These are phyloP conservation scores for Hirtodrosophila confusa DNA, from an alignment of 2,888 invertebrate species.

Conservation along the genomic window DNA sequence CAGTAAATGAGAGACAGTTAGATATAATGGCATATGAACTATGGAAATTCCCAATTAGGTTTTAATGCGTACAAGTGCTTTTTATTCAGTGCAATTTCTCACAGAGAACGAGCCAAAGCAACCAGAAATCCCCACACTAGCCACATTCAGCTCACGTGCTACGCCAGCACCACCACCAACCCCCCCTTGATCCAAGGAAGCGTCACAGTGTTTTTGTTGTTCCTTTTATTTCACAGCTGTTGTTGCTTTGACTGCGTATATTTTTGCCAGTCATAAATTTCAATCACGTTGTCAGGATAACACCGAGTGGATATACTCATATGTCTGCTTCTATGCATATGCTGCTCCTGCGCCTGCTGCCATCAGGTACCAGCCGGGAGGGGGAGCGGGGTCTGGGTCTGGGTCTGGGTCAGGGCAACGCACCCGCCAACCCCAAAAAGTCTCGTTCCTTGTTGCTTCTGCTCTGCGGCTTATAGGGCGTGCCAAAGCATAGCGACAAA, in stretches of 20 bases:
- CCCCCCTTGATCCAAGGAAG: slow-evolving; percentile 9
- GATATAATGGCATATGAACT: slow-evolving; percentile 75
- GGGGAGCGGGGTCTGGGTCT: neutral
- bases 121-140: slow-evolving; percentile 13
- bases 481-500: slow-evolving; percentile 54
- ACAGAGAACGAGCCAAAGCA: slow-evolving; percentile 38
- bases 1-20: slow-evolving; percentile 35
- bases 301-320: slow-evolving; percentile 77
- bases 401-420: neutral
- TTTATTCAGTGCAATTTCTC: slow-evolving; percentile 80
- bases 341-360: slow-evolving; percentile 11
- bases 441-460: slow-evolving; percentile 17
- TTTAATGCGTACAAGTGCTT: slow-evolving; percentile 80
- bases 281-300: slow-evolving; percentile 80
- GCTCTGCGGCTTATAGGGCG: slow-evolving; percentile 61
- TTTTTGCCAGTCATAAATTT: slow-evolving; percentile 80
- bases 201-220: slow-evolving; percentile 12
- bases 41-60: slow-evolving; percentile 82
- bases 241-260: slow-evolving; percentile 44
- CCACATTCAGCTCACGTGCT: slow-evolving; percentile 69
- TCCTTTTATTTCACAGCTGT: slow-evolving; percentile 40
- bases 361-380: slow-evolving; percentile 52
- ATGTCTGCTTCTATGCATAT: slow-evolving; percentile 65
- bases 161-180: slow-evolving; percentile 7
- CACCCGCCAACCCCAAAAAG: slow-evolving; percentile 15